Evolutionary conservation across 2,113 vertebrate species (phyloP), one percentile per base, ranked within the genome.

Genomic region (Campylomormyrus numenius): DNA sequence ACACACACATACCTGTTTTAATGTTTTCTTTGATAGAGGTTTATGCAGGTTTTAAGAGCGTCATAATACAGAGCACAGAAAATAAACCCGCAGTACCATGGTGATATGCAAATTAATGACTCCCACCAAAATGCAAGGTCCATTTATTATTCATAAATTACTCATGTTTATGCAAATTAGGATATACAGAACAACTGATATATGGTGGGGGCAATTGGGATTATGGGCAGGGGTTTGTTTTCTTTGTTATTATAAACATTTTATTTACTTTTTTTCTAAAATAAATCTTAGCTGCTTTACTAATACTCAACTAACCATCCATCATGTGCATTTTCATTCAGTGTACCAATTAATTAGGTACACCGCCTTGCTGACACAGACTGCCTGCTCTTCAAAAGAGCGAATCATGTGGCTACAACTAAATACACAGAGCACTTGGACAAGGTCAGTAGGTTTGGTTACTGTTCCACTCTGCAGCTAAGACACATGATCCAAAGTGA

Each of bases 61-160:
- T 94, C 96, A 94, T 94, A 94, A 95, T 95, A 94, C 92, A 92
- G 93, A 92, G 80, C 94, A 94, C 94, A 96, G 95, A 93, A 96
- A 96, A 97, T 96, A 97, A 96, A 97, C 97, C 96, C 94, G 95
- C 96, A 96, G 95, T 95, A 95, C 96, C 96, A 97, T 94, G 95
- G 95, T 96, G 96, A 96, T 97, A 98, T 97, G 96, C 97, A 98
- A 97, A 98, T 98, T 97, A 97, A 96, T 93, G 94, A 95, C 96
- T 97, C 95, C 95, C 92, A 94, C 95, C 96, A 96, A 98, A 80
- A 97, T 95, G 95, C 97, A 97, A 95, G 96, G 93, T 91, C 94
- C 93, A 96, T 97, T 98, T 97, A 99, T 98, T 99, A 99, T 98
- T 99, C 98, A 98, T 97, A 97, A 96, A 96, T 96, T 97, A 97